phyloP scores from a whole-genome alignment of 2,113 vertebrate genomes.

The Takifugu flavidus region DNA sequence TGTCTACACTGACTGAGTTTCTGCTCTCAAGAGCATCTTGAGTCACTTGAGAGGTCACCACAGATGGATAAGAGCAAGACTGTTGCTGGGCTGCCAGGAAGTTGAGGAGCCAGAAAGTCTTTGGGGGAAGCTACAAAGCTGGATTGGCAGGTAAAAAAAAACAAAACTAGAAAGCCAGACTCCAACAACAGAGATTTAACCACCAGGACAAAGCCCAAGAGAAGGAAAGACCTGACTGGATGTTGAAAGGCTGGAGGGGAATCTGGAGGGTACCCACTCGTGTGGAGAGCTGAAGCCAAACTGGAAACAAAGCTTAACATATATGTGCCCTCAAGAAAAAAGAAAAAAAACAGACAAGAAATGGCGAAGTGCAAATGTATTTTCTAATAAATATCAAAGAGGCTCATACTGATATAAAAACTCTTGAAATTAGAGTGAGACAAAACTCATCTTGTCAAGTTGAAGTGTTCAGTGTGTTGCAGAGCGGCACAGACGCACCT shows the following conservation, averaged over 20 bases:
- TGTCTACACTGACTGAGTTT: neutral
- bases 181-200: neutral
- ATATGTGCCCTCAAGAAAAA: neutral
- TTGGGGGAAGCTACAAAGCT: neutral
- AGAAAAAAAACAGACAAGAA: neutral
- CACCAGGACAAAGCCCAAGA: neutral
- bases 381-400: no score
- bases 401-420: no score
- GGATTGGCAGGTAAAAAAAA: conserved; percentile 3
- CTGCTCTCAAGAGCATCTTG: neutral
- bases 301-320: conserved; percentile 1
- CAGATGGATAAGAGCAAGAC: neutral
- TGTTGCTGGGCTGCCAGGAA: neutral
- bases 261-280: neutral
- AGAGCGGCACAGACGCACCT: no score
- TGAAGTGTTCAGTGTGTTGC: no score
- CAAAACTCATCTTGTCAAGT: no score
- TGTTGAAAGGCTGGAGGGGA: neutral
- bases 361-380: no score
- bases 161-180: neutral
- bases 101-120: conserved; percentile 5
- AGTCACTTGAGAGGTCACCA: conserved; percentile 4
- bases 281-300: neutral
- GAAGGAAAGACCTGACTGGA: neutral
- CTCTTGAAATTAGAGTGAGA: no score